phyloP scores from a whole-genome alignment of 1,140 invertebrate genomes.

The Dreissena rostriformis region DNA sequence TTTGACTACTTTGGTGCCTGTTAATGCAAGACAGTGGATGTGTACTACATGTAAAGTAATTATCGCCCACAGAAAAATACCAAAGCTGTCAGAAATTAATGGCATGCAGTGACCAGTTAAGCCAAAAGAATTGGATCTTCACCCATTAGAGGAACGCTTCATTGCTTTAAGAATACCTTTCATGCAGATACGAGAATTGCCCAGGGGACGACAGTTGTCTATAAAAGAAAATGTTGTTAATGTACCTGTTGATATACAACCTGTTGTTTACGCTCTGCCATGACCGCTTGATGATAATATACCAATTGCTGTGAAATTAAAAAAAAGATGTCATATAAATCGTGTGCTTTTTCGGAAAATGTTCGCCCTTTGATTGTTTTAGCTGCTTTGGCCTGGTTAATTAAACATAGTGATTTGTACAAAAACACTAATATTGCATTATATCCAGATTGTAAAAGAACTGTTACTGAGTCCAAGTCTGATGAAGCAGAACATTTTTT shows the following conservation, averaged over 20 bases:
- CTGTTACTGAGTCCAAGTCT: no score
- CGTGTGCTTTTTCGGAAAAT: constrained; percentile 32
- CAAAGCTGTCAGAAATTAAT: constrained; percentile 55
- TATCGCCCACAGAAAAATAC: constrained; percentile 35
- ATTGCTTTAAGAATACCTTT: constrained; percentile 60
- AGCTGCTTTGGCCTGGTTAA: constrained; percentile 10
- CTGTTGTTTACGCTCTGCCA: constrained; percentile 51
- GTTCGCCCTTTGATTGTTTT: constrained; percentile 19
- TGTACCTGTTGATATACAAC: constrained; percentile 57
- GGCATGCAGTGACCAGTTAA: constrained; percentile 55
- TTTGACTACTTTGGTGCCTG: constrained; percentile 13
- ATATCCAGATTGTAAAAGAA: no score
- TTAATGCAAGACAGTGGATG: constrained; percentile 37
- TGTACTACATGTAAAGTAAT: constrained; percentile 50
- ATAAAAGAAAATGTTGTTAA: constrained; percentile 59
- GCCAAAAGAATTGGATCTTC: constrained; percentile 54
- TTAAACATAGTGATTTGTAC: constrained; percentile 7
- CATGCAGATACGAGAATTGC: constrained; percentile 56
- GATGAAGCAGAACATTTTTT: no score
- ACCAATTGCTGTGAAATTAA: constrained; percentile 43
- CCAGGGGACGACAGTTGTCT: constrained; percentile 48
- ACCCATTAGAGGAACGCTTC: constrained; percentile 59
- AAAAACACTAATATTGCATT: constrained; percentile 29
- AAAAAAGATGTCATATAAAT: constrained; percentile 33
- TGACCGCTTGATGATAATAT: constrained; percentile 24